A percentile compares a stretch with the other conserved stretches of the same genome.
Evolutionary conservation across 2,797 vertebrate species (phyloP).

Genomic region (Sarcophilus harrisii): DNA sequence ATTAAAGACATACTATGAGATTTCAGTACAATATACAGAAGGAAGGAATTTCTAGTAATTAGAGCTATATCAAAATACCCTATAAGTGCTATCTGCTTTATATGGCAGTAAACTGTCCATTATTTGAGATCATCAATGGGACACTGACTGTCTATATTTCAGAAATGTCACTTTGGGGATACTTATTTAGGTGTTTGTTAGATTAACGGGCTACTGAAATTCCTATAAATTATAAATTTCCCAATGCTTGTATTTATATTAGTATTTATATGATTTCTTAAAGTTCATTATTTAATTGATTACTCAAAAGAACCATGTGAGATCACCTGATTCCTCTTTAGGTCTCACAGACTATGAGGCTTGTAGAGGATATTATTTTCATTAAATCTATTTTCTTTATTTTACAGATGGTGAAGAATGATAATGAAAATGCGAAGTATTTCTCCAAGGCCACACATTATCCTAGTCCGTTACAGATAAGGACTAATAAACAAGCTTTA

Average conservation of each 20-base stretch:
- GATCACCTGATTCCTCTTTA: background rate
- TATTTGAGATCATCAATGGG: background rate
- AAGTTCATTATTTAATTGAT: background rate
- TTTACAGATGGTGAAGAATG: conserved; percentile 8
- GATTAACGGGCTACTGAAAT: background rate
- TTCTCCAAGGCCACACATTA: background rate
- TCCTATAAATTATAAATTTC: background rate
- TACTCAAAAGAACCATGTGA: background rate
- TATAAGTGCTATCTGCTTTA: background rate
- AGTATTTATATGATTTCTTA: background rate
- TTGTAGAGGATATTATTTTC: background rate
- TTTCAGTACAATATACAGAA: background rate
- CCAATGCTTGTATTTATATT: background rate
- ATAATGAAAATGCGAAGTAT: background rate
- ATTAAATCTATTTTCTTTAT: background rate
- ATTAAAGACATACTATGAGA: background rate
- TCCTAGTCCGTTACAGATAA: background rate
- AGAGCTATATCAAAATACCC: background rate
- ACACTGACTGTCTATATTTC: background rate
- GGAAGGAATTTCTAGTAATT: background rate
- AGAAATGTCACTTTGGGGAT: background rate
- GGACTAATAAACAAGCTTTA: background rate
- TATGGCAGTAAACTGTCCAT: background rate
- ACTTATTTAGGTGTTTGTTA: background rate
- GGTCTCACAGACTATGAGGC: background rate